These are phyloP conservation scores for Drosophila kurseongensis DNA, from an alignment of 1,140 invertebrate genomes.

Conservation along the genomic window DNA sequence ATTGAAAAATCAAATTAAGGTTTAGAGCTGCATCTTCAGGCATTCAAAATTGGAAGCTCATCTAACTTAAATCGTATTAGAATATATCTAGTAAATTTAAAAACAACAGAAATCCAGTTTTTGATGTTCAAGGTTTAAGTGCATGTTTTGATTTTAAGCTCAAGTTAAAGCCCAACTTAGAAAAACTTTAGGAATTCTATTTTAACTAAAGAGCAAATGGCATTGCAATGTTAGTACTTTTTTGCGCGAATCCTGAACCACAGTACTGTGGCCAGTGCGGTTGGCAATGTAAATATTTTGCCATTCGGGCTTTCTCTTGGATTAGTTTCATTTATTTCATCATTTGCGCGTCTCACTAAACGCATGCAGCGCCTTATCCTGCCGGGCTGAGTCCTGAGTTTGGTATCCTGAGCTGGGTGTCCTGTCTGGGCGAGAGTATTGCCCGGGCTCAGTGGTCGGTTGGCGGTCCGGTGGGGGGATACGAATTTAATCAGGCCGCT, in stretches of 20 bases:
- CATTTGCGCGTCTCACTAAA: conserved; percentile 78
- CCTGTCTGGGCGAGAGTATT: conserved; percentile 22
- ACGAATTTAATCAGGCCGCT: conserved; percentile 81
- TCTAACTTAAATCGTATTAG: no score
- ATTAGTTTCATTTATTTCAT: conserved; percentile 83
- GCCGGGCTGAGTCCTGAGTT: background rate
- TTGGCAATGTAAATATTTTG: conserved; percentile 82
- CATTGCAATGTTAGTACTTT: background rate
- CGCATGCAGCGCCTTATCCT: conserved; percentile 57
- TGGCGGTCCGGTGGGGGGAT: conserved; percentile 35
- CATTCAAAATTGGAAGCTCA: no score
- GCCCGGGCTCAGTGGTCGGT: conserved; percentile 14
- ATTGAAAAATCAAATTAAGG: no score
- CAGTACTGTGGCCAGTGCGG: conserved; percentile 46
- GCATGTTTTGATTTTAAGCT: no score
- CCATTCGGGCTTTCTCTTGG: conserved; percentile 79
- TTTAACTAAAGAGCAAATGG: no score
- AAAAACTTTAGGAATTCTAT: no score
- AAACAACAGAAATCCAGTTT: no score
- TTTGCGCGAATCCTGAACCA: conserved; percentile 1
- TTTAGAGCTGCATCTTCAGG: no score
- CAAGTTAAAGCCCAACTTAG: no score
- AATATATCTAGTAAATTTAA: no score
- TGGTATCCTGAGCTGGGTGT: conserved; percentile 2
- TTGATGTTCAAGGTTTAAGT: no score